A percentile compares a stretch with the other conserved stretches of the same genome.
phyloP scores from a whole-genome alignment of 2,888 invertebrate species.

The Panzeria rudis region DNA sequence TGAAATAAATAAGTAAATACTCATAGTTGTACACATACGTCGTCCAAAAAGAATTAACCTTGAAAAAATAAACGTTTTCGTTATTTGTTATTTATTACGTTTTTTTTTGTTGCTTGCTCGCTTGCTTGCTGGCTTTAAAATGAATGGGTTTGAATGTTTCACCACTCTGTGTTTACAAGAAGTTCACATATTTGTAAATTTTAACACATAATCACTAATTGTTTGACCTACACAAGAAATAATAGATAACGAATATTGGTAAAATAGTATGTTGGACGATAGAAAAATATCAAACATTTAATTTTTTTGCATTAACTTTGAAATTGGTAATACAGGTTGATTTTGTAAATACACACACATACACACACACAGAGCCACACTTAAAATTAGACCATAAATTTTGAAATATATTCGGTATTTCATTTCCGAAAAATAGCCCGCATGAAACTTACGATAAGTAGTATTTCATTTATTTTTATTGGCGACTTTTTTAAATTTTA shows the following conservation, averaged over 20 bases:
- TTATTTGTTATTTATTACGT: conserved; percentile 22
- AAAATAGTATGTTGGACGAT: neutral
- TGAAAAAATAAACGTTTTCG: conserved; percentile 50
- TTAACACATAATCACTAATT: conserved; percentile 80
- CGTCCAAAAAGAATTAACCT: conserved; percentile 56
- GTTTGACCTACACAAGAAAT: conserved; percentile 64
- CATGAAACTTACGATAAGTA: neutral
- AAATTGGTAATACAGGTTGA: neutral
- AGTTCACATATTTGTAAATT: conserved; percentile 70
- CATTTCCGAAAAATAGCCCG: neutral
- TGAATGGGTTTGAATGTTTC: conserved; percentile 41
- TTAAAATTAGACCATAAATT: neutral
- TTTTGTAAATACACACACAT: neutral
- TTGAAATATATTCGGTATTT: neutral
- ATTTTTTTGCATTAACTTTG: neutral
- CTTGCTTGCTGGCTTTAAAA: conserved; percentile 30
- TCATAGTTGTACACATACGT: neutral
- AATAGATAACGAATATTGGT: conserved; percentile 19
- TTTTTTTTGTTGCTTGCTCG: neutral
- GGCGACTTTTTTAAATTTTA: conserved; percentile 11
- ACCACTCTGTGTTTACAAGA: conserved; percentile 64
- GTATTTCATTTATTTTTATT: too few species aligned
- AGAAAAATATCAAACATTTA: neutral
- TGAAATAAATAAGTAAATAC: neutral
- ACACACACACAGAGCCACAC: neutral